Conservation (phyloP, 2,113 vertebrate genomes). For the Sylvia atricapilla region DNA sequence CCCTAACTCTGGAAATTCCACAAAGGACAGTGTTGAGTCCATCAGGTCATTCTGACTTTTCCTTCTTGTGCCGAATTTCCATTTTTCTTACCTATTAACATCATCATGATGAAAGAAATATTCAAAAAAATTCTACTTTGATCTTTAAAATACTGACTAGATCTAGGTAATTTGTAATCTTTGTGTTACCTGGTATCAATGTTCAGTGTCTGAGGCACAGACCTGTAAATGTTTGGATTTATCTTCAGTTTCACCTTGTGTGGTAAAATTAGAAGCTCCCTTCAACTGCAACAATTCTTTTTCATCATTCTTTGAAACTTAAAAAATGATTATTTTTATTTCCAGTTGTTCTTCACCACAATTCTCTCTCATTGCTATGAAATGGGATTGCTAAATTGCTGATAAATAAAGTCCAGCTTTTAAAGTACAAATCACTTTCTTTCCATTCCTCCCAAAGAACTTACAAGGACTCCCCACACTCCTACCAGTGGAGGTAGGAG, state of each 20-base stretch:
- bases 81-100: not conserved
- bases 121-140: not conserved
- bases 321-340: not conserved
- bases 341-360: not conserved
- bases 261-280: not conserved
- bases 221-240: not conserved
- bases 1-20: not conserved
- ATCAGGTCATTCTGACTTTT: not conserved
- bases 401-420: not conserved
- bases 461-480: not conserved
- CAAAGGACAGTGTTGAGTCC: not conserved
- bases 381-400: not conserved
- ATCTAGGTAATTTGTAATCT: not conserved
- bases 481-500: not conserved
- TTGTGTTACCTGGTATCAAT: not conserved
- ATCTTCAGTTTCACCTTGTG: not conserved
- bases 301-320: not conserved
- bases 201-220: not conserved
- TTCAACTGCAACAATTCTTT: not conserved
- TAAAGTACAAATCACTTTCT: not conserved
- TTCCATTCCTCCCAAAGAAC: not conserved
- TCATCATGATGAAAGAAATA: accelerated
- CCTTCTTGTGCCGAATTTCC: not conserved
- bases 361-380: not conserved
- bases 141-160: not conserved